Base-by-base conservation (phyloP, 2,797 vertebrate species). In the Coregonus sp. region DNA sequence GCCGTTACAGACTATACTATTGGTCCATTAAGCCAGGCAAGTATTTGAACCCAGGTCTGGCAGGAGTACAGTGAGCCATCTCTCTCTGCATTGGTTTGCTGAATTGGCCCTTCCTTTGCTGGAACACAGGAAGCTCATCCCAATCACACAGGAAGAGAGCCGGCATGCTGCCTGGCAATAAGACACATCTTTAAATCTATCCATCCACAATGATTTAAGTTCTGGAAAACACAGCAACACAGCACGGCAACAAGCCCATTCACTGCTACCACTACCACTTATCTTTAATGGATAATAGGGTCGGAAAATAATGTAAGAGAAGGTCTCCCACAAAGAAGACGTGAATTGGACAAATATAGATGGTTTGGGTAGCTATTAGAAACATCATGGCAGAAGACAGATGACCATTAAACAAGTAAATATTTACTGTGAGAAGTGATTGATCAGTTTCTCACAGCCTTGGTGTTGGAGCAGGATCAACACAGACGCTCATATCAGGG, bases 141-240 rank as follows among this genome's bases (percentile, higher is more conserved):
- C 72, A 70, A 86, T 86, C 87, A 82, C 79, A 85, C 83, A 88
- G 85, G 86, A 93, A 90, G 90, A 63, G 74, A 74, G 91, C 68
- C 74, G 72, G 86, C 70, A 63, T 65, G 54, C 77, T 66, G 86
- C 56, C 74, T 89, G 86, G 80, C 83, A 85, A 75, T 61, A 61
- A n/a, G 52, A 16, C 52, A 16, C 16, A 61, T 86, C 79, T 54
- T 37, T 82, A 84, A 87, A 87, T 73, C 72, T 79, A 80, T 75
- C 78, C 78, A 75, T 83, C 63, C 7, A 20, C 50, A 75, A 3
- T 47, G 40, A 47, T 47, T 11, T 47, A 47, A 12, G 40, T 47
- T 47, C 40, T 47, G 9, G 40, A 12, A 47, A 47, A 12, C 40
- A 47, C 40, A 47, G 40, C 9, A 12, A 47, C 40, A 40, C 40